Conservation (phyloP, 2,888 invertebrate genomes). For the Andrena bicolor region DNA sequence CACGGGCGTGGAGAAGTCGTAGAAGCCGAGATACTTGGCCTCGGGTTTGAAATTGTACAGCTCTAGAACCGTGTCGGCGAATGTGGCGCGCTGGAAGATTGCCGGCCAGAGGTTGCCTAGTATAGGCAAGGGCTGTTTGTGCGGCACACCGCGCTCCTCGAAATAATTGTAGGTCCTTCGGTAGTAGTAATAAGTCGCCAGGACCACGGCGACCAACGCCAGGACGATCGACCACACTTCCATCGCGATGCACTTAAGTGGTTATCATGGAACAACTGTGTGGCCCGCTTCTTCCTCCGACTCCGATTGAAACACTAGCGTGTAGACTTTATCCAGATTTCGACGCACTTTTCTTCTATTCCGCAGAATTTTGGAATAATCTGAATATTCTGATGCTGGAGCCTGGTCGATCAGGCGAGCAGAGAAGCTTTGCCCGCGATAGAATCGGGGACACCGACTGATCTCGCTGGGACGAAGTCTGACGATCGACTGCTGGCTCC, state of each 20-base stretch:
- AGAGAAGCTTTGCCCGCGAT: too few relatives aligned
- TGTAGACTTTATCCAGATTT: too few relatives aligned
- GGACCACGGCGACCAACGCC: neutral
- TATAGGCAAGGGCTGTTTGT: slow-evolving; percentile 70
- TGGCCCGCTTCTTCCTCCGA: too few relatives aligned
- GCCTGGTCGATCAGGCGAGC: too few relatives aligned
- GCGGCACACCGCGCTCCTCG: neutral
- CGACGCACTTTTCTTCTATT: too few relatives aligned
- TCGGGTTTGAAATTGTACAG: slow-evolving; percentile 63
- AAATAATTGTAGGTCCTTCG: neutral
- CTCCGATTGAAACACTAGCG: too few relatives aligned
- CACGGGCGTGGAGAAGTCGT: slow-evolving; percentile 65
- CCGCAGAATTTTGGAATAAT: too few relatives aligned
- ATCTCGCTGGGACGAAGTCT: neutral
- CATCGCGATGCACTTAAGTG: neutral
- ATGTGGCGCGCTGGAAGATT: slow-evolving; percentile 67
- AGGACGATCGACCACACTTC: neutral
- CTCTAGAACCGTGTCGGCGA: slow-evolving; percentile 20
- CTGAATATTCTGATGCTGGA: too few relatives aligned
- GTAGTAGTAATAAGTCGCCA: neutral
- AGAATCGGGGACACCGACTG: neutral
- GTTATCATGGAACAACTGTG: too few relatives aligned
- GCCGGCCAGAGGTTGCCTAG: slow-evolving; percentile 72
- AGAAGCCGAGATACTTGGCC: slow-evolving; percentile 72
- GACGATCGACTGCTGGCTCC: slow-evolving; percentile 17